These are phyloP conservation scores for Iselma pallidipennis DNA, from an alignment of 2,888 invertebrate genomes.

Conservation along the genomic window DNA sequence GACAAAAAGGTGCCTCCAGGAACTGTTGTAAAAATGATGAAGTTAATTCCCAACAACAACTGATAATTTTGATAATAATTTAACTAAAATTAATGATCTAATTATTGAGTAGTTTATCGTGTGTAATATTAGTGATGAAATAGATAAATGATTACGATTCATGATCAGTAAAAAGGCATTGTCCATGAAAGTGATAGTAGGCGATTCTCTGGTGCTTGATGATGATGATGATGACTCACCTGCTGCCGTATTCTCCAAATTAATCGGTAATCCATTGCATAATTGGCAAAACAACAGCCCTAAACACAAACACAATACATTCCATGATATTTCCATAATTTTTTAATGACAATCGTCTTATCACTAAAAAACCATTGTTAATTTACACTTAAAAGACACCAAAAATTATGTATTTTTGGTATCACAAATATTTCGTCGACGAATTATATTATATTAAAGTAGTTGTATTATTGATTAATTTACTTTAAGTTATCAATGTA, in stretches of 20 bases:
- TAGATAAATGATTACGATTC: no score
- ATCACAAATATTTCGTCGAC: no score
- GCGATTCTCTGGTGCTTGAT: constrained; percentile 24
- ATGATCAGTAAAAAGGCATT: constrained; percentile 30
- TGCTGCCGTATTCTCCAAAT: constrained; percentile 50
- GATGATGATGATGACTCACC: constrained; percentile 52
- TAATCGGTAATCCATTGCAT: constrained; percentile 55
- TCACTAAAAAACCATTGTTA: not conserved
- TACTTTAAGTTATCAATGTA: no score
- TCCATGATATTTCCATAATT: constrained; percentile 50
- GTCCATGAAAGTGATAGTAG: constrained; percentile 40
- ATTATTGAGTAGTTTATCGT: no score
- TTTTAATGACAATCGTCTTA: not conserved
- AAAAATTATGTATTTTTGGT: not conserved
- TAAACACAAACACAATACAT: constrained; percentile 47
- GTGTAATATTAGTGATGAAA: no score
- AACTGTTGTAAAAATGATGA: no score
- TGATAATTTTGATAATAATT: no score
- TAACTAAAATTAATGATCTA: no score
- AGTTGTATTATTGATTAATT: no score
- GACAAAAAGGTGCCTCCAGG: no score
- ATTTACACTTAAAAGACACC: not conserved
- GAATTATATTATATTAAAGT: no score
- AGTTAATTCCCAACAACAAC: no score
- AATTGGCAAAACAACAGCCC: constrained; percentile 49